A percentile compares a stretch with the other conserved stretches of the same genome.
These are phyloP conservation scores for Harlomillsia oculata DNA, from an alignment of 1,140 invertebrate species.

Conservation along the genomic window DNA sequence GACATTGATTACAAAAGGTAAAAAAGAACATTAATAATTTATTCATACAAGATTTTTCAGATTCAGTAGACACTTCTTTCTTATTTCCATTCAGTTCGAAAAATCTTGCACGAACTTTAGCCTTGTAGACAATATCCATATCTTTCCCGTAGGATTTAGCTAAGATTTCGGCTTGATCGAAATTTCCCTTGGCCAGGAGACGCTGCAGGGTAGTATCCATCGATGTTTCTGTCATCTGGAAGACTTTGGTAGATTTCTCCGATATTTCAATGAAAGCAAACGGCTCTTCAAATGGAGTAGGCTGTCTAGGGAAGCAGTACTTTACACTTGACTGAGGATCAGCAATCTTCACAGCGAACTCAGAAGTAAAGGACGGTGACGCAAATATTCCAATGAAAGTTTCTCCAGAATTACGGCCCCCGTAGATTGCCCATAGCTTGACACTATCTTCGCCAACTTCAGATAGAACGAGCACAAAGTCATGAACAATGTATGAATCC, in stretches of 20 bases:
- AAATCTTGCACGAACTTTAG: conserved; percentile 16
- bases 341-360: conserved; percentile 13
- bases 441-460: neutral
- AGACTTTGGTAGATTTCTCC: neutral
- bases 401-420: neutral
- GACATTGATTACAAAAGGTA: too few relatives aligned
- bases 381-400: conserved; percentile 21
- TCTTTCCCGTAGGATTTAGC: conserved; percentile 23
- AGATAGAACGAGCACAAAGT: conserved; percentile 19
- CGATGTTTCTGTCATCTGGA: conserved; percentile 21
- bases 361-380: neutral
- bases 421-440: conserved; percentile 27
- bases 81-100: neutral
- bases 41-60: too few relatives aligned
- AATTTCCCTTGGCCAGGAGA: conserved; percentile 21
- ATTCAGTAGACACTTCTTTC: neutral
- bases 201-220: conserved; percentile 28
- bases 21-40: too few relatives aligned
- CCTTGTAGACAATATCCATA: conserved; percentile 28
- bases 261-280: conserved; percentile 13
- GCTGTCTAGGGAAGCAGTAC: conserved; percentile 5
- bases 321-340: neutral
- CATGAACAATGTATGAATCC: conserved; percentile 14
- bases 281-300: conserved; percentile 19
- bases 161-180: conserved; percentile 20